Evolutionary conservation across 53 echinoderm and acorn worm species (phyloP), one percentile per base, ranked within the genome.

Genomic region (Paelopatides confundens): DNA sequence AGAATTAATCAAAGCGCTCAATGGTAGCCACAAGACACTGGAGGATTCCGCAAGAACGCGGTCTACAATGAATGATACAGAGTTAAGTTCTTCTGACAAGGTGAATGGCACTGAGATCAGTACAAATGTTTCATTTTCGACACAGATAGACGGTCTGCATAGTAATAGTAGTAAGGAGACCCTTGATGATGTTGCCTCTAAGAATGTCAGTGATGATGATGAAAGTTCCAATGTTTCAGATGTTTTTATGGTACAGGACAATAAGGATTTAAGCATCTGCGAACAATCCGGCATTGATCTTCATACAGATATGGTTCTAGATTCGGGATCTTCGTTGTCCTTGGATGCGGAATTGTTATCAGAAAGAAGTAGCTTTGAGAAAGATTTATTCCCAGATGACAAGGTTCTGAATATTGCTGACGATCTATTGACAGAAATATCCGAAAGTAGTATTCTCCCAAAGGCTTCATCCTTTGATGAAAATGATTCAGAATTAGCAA

Each of bases 31-130:
- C 51, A 79, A 30, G 50, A 23, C 79, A 15, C 29, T 31, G 43
- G 21, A 53, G 48, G 51, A 79, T 50, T 52, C 79, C 79, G 79
- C 79, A 47, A 48, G 51, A 28, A 47, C 53, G 79, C 79, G 79
- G 79, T 32, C 79, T 79, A 79, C 49, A 52, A 79, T 79, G 79
- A 79, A 79, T 79, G 79, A 53, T 33, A 52, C 79, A 31, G 79
- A 79, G 24, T 24, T 33, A 30, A 48, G 48, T 30, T 28, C 32
- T 79, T 79, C 79, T 52, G 30, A 79, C 4, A 79, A 79, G 52
- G 79, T 79, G 79, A 54, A 48, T 52, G 29, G 51, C 53, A 53
- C 54, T 48, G 53, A 79, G 21, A 48, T 79, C 79, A 79, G 79
- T 21, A 50, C 50, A 52, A 34, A 50, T 33, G 54, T 79, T 53